Evolutionary conservation across 2,888 invertebrate genomes (phyloP), one percentile per base, ranked within the genome.

Genomic region (Acronicta aceris): DNA sequence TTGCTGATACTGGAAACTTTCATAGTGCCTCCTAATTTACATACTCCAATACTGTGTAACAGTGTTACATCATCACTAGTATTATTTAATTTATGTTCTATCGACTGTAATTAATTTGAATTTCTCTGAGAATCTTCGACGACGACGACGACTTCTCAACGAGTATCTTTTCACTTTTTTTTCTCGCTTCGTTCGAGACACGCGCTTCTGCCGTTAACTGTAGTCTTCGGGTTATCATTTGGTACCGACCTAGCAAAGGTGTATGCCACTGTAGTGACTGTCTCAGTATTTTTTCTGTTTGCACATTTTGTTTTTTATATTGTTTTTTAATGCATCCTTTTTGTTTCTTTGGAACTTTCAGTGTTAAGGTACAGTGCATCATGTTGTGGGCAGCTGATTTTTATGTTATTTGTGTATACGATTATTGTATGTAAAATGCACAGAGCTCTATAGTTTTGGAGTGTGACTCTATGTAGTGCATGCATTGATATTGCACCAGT

Each of bases 81-180:
- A 72, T 73, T 81, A 78, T 79, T 81, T 83, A 83, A 85, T 86
- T 81, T 83, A 81, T 85, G 76, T 75, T 81, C 80, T 84, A 85
- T 85, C 77, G 57, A 67, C 72, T 74, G 66, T 83, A 84, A 85
- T 88, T 82, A 85, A 86, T 90, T 89, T 86, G 70, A 89, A 88
- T 92, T 91, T 92, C 93, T 89, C 91, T 80, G 84, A 81, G 83
- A 87, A 83, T 83, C 84, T 56, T n/a, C n/a, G n/a, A 58, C 71
- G 58, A 58, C 73, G 84, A 84, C 88, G 84, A 82, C 86, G 84
- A 85, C 85, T 86, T 80, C 71, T 76, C 81, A 78, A 81, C 84
- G 68, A 75, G 82, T 79, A 70, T 83, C 88, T 90, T 94, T 94
- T 93, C 94, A 93, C 94, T 94, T 93, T 93, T 93, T 93, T 94